Evolutionary conservation across 2,888 invertebrate genomes (phyloP).

Genomic region (Octonoba sinensis): DNA sequence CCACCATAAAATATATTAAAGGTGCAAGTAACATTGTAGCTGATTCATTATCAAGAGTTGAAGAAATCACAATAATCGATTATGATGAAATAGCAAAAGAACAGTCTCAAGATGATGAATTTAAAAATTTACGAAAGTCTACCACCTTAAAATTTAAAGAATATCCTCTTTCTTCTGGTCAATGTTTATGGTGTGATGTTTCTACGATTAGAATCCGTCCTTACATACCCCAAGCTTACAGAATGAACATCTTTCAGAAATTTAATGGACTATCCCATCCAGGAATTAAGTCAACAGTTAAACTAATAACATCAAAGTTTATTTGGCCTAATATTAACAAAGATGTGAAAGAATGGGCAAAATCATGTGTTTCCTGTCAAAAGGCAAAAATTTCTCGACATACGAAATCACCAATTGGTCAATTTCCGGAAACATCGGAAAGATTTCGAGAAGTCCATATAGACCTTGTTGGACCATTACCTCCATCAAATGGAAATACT

Average conservation of each 20-base stretch:
- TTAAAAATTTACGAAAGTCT: background rate
- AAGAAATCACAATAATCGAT: slow-evolving; percentile 6
- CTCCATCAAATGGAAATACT: slow-evolving; percentile 3
- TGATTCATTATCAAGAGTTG: slow-evolving; percentile 28
- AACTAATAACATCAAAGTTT: slow-evolving; percentile 9
- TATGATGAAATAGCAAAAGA: slow-evolving; percentile 12
- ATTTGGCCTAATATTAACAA: slow-evolving; percentile 11
- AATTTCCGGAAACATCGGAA: background rate
- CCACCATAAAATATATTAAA: slow-evolving; percentile 69
- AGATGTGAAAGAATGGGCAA: slow-evolving; percentile 1
- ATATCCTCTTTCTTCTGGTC: background rate
- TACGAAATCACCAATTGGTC: background rate
- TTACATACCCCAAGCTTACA: background rate
- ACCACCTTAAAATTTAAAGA: slow-evolving; percentile 6
- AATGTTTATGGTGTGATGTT: slow-evolving; percentile 13
- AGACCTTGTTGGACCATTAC: slow-evolving; percentile 32
- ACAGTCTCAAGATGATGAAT: background rate
- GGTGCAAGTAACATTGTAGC: slow-evolving; percentile 32
- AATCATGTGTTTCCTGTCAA: background rate
- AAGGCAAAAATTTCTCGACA: slow-evolving; percentile 1
- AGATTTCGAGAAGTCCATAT: slow-evolving; percentile 32
- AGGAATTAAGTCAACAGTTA: slow-evolving; percentile 19
- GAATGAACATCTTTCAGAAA: background rate
- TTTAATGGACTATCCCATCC: background rate
- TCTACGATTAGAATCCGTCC: slow-evolving; percentile 1